Evolutionary conservation across 2,113 vertebrate species (phyloP).

Genomic region (Austrofundulus limnaeus): DNA sequence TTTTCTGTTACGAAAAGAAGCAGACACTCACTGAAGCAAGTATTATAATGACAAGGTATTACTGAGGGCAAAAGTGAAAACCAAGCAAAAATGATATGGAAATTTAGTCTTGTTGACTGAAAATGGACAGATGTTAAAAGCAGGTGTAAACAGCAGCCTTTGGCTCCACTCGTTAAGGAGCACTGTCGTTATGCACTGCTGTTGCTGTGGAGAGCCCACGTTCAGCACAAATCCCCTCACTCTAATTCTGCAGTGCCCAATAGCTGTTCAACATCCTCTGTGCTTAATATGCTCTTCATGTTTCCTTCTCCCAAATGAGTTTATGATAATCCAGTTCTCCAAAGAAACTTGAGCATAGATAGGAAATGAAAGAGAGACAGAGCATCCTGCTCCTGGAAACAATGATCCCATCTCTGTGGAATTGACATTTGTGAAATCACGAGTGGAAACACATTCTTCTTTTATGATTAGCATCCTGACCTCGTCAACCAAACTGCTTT

Average conservation of each 20-base stretch:
- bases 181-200: constrained; percentile 13
- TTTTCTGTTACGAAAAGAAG: constrained; percentile 28
- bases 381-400: constrained; percentile 28
- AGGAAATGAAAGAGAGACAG: constrained; percentile 24
- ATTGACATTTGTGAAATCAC: constrained; percentile 49
- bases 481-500: constrained; percentile 8
- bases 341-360: constrained; percentile 52
- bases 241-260: constrained; percentile 37
- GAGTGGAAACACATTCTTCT: constrained; percentile 22
- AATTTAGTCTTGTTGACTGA: constrained; percentile 16
- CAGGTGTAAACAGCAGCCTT: constrained; percentile 47
- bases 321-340: constrained; percentile 56
- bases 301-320: constrained; percentile 54
- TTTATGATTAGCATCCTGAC: constrained; percentile 29
- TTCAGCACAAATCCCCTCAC: constrained; percentile 38
- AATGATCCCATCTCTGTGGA: constrained; percentile 42
- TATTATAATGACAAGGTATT: constrained; percentile 29
- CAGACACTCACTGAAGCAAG: constrained; percentile 9
- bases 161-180: constrained; percentile 6
- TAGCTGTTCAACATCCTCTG: constrained; percentile 36
- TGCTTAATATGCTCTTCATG: constrained; percentile 59
- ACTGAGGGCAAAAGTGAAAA: constrained; percentile 11
- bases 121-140: constrained; percentile 36
- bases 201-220: constrained; percentile 28
- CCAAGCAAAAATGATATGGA: constrained; percentile 11